These are phyloP conservation scores for Ophthalmolycus amberensis DNA, from an alignment of 2,113 vertebrate genomes.

Conservation along the genomic window DNA sequence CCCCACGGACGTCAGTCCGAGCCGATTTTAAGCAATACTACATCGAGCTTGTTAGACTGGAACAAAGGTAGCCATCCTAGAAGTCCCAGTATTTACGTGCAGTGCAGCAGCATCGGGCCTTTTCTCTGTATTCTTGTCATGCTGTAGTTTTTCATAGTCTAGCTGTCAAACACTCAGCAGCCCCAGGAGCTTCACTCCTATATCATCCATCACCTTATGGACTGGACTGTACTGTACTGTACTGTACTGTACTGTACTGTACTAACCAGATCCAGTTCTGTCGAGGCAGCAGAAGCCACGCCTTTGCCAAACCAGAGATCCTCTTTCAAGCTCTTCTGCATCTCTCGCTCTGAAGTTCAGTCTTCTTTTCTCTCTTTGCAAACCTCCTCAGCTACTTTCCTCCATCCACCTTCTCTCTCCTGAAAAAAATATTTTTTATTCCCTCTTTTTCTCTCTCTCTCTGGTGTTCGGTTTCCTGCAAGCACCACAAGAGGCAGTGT, in stretches of 20 bases:
- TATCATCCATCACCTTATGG: constrained; percentile 38
- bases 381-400: constrained; percentile 40
- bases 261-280: constrained; percentile 47
- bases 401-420: constrained; percentile 37
- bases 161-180: constrained; percentile 66
- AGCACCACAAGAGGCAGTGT: constrained; percentile 74
- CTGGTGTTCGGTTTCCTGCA: constrained; percentile 73
- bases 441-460: constrained; percentile 46
- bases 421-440: background rate
- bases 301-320: constrained; percentile 78
- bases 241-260: constrained; percentile 31
- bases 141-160: constrained; percentile 17
- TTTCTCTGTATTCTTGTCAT: background rate
- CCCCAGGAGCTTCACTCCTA: constrained; percentile 60
- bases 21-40: constrained; percentile 21
- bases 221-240: constrained; percentile 31
- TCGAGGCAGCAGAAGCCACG: constrained; percentile 75
- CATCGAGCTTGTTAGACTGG: constrained; percentile 27
- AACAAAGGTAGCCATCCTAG: constrained; percentile 38
- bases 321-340: constrained; percentile 61
- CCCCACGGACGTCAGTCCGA: constrained; percentile 52
- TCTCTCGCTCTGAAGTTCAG: constrained; percentile 55
- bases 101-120: background rate
- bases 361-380: constrained; percentile 57
- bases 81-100: constrained; percentile 29